Evolutionary conservation across 1,140 invertebrate genomes (phyloP), one percentile per base, ranked within the genome.

Genomic region (Apis florea): DNA sequence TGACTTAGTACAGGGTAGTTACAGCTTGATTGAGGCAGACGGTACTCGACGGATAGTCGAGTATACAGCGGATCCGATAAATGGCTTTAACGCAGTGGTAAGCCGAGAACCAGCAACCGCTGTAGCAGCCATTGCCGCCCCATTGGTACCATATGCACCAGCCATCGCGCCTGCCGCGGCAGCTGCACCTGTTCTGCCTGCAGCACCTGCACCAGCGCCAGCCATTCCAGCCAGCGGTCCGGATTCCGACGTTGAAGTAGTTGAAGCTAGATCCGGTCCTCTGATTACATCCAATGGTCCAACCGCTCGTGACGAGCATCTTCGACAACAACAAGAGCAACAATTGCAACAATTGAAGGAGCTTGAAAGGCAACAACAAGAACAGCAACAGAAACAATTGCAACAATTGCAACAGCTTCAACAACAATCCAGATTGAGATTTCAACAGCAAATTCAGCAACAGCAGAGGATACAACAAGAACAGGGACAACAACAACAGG

Each of bases 21-120:
- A 95, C 90, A 94, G 94, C 5, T 89, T 95, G 12, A 93, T 95
- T 80, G 94, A 95, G 53, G 91, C 94, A 10, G 93, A 97, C 89
- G 96, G 96, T 61, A 96, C 95, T 86, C 94, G 95, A 86, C 95
- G 96, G 81, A 95, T 95, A 84, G 96, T 96, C 68, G 95, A 96
- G 54, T 97, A 97, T 93, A 96, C 95, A 58, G 96, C 96, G 77
- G 96, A 96, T 88, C 94, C 95, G 26, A 94, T 96, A 89, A 95
- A 94, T 87, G 96, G 96, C 84, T 96, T 96, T 91, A 95, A 96
- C 91, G 96, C 96, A 2, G 92, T 95, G 31, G 95, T 97, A 12
- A 94, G 94, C 68, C 93, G 94, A 11, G 95, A 96, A 83, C 94
- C 95, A 1, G 93, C 92, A 17, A 83, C 94, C 17, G 89, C 78